Evolutionary conservation across 1,140 invertebrate species (phyloP).

Genomic region (Psix sp.): DNA sequence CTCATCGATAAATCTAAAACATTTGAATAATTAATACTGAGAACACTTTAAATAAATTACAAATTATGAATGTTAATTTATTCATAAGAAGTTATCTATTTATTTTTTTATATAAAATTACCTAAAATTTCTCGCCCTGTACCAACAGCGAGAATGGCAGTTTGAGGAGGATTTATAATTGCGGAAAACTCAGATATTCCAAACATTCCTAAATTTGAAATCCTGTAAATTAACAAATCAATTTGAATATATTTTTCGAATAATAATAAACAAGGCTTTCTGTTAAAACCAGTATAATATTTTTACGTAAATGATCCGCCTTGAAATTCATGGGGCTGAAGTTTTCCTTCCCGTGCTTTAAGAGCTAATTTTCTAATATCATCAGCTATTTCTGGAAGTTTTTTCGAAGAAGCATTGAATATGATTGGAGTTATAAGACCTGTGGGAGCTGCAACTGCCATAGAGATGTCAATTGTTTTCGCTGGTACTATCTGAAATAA

Average conservation of each 20-base stretch:
- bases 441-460: constrained; percentile 96
- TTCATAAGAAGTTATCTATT: constrained; percentile 2
- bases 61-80: neutral
- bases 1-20: constrained; percentile 64
- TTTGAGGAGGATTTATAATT: constrained; percentile 80
- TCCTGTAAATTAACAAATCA: constrained; percentile 72
- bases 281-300: neutral
- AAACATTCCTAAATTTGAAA: constrained; percentile 99
- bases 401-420: constrained; percentile 93
- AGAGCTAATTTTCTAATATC: constrained; percentile 89
- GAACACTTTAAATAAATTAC: constrained; percentile 2
- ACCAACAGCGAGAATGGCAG: constrained; percentile 87
- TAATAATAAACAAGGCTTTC: neutral
- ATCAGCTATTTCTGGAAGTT: constrained; percentile 89
- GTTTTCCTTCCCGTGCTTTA: constrained; percentile 94
- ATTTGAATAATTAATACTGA: neutral
- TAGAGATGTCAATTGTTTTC: constrained; percentile 91
- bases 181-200: constrained; percentile 91
- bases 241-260: neutral
- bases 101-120: constrained; percentile 40
- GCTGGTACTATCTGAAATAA: constrained; percentile 77
- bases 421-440: constrained; percentile 99
- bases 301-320: constrained; percentile 83
- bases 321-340: constrained; percentile 98
- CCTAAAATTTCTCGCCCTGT: constrained; percentile 68